Percentiles rank a stretch among this genome's conserved stretches.
These are phyloP conservation scores for Scolopax bukidnonensis DNA, from an alignment of 2,797 vertebrate species.

Conservation along the genomic window DNA sequence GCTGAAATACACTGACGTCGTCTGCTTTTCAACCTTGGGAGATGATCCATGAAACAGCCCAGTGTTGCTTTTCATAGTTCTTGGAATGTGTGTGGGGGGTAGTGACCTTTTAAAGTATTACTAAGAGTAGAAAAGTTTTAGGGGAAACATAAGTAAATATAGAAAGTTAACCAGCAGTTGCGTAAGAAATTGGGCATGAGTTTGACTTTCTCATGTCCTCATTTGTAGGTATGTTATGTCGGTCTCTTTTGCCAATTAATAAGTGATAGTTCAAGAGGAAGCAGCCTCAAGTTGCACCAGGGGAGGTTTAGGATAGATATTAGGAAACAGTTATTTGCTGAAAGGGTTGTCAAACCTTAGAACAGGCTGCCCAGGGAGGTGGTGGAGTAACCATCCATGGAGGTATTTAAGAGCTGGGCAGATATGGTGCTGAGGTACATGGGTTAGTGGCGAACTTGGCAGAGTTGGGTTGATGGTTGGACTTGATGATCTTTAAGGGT, in stretches of 20 bases:
- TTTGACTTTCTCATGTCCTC: neutral
- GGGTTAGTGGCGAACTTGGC: neutral
- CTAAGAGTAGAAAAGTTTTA: neutral
- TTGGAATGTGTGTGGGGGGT: neutral
- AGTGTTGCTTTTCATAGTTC: neutral
- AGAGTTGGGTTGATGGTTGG: neutral
- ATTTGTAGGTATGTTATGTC: neutral
- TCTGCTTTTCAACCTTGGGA: neutral
- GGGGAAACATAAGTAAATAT: neutral
- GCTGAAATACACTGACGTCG: rapidly evolving
- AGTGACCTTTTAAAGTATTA: neutral
- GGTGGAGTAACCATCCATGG: neutral
- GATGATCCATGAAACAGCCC: neutral
- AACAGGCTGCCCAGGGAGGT: neutral
- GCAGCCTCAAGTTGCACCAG: neutral
- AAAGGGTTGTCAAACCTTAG: rapidly evolving
- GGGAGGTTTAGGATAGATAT: neutral
- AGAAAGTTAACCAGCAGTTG: neutral
- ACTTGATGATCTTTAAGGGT: neutral
- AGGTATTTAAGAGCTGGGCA: rapidly evolving
- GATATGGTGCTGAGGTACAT: rapidly evolving
- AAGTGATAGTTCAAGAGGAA: neutral
- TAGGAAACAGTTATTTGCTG: neutral
- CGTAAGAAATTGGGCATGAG: rapidly evolving
- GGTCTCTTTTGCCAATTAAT: neutral